These are phyloP conservation scores for Rhagonycha lutea DNA, from an alignment of 2,888 invertebrate genomes.

Conservation along the genomic window DNA sequence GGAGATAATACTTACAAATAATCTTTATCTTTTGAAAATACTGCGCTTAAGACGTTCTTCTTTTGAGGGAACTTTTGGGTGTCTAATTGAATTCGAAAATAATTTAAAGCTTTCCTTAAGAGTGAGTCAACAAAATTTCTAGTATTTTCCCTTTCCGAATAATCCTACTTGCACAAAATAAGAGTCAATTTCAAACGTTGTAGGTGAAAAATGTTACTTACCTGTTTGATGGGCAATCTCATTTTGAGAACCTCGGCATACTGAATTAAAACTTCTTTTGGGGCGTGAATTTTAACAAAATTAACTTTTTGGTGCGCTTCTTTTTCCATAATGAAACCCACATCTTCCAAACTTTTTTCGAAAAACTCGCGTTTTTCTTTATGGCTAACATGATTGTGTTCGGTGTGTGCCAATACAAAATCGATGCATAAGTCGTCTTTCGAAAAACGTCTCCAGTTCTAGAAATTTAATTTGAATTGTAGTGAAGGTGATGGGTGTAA, in stretches of 20 bases:
- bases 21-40: conserved; percentile 70
- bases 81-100: conserved; percentile 62
- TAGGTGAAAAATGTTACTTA: conserved; percentile 46
- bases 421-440: conserved; percentile 61
- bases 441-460: conserved; percentile 60
- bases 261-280: conserved; percentile 69
- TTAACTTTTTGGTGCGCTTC: conserved; percentile 66
- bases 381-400: conserved; percentile 45
- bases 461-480: conserved; percentile 30
- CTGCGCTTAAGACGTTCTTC: conserved; percentile 67
- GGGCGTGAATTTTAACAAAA: conserved; percentile 76
- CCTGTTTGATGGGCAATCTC: conserved; percentile 76
- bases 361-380: conserved; percentile 60
- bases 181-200: background rate
- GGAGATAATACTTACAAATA: conserved; percentile 26
- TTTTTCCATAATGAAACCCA: conserved; percentile 65
- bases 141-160: conserved; percentile 25
- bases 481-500: background rate
- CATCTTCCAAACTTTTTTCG: conserved; percentile 64
- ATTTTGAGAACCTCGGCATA: conserved; percentile 79
- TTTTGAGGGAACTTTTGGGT: conserved; percentile 64
- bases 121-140: conserved; percentile 38
- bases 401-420: conserved; percentile 65
- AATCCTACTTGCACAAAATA: conserved; percentile 31
- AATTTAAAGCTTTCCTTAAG: conserved; percentile 56